Base-by-base conservation (phyloP, 2,797 vertebrate genomes). In the Brachyalestes nurse region DNA sequence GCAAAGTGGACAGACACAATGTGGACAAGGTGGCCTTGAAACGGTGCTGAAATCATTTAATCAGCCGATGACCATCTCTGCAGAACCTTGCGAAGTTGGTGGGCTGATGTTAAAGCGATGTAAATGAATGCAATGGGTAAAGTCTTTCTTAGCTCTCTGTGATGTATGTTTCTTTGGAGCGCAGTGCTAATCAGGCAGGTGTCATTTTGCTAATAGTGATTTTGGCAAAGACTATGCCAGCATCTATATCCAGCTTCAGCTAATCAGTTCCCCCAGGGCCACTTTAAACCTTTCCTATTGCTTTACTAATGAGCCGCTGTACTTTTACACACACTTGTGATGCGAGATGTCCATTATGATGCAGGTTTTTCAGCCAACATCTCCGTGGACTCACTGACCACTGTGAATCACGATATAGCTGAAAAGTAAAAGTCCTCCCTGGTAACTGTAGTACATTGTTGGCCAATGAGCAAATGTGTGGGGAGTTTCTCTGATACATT, bases 181-280 rank as follows among this genome's bases (percentile, higher is more conserved):
- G 57, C 28, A 51, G 55, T 57, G 53, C 71, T 72, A 57, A 57
- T 57, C 13, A 57, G 53, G 28, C 51, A 57, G 51, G 70, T 55
- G 49, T 72, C 70, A 72, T 67, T 67, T 67, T 67, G 65, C 38
- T 53, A 72, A 72, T 72, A 72, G 71, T 72, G 16, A 40, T 72
- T 72, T 72, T 72, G 25, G 49, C 28, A 51, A 40, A 57, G 51
- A 28, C 19, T 57, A 28, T 28, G 57, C 9, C 17, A 57, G 51
- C 6, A 40, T 72, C 16, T 72, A 72, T 72, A 38, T 72, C 21
- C 28, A 57, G 71, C 51, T 72, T 72, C 40, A 57, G 71, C 19
- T 38, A 72, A 57, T 72, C 51, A 72, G n/a, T 72, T n/a, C 71
- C 71, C 28, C 38, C 28, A 19, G 51, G 51, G 0, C 28, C 71